Evolutionary conservation across 2,888 invertebrate species (phyloP), one percentile per base, ranked within the genome.

Genomic region (Tenthredo notha): DNA sequence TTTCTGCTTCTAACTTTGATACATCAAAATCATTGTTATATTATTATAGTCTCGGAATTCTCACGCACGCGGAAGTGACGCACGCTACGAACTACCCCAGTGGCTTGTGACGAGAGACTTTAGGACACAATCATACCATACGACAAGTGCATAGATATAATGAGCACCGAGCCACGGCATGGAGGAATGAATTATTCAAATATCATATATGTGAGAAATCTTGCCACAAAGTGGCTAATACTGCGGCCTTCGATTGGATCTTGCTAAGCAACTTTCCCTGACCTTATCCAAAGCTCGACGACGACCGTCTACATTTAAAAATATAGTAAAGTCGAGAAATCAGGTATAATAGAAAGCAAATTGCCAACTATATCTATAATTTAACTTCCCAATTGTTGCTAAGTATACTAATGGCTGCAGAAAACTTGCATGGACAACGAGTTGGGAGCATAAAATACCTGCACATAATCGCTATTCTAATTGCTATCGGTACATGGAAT

Each of bases 241-340:
- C 75, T 15, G 12, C 15, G 43, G 77, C 77, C 50, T 47, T 77
- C 50, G 77, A 77, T 77, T 77, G 77, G 10, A 54, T 33, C 77
- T 54, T 33, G 50, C 77, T 77, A 77, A 18, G 47, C 77, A 77
- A 54, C 77, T 77, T 77, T 77, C 77, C 77, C 77, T 50, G 50
- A 77, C 77, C 29, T 74, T 67, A 74, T 43, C 21, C 10, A 74
- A 54, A 54, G 21, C 12, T 74, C 74, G 43, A 25, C 74, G 43
- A 43, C n/a, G 54, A n/a, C 18, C 50, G 77, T 47, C 29, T 12
- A 21, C 15, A 47, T 50, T 77, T 77, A 29, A 54, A 33, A 50
- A 29, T 33, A 33, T 29, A 25, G 43, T 74, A 40, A 43, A 21
- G 4, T n/a, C 37, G 15, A 18, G 18, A 18, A 70, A 70, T 72